Evolutionary conservation across 2,113 vertebrate genomes (phyloP).

Genomic region (Amblyopsis rosae): DNA sequence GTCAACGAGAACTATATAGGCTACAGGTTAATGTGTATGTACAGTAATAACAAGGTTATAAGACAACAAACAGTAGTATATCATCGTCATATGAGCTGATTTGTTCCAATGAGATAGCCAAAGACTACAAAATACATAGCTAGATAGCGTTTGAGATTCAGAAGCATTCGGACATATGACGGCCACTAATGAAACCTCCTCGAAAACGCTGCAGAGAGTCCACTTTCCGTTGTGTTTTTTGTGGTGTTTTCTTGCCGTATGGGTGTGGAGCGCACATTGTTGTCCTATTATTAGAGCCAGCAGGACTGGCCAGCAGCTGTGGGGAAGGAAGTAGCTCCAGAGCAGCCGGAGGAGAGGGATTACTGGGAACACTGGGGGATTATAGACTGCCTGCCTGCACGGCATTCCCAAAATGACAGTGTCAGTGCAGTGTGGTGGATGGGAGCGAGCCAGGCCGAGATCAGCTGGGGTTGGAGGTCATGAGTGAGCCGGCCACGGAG

Average conservation of each 20-base stretch:
- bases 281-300: constrained; percentile 77
- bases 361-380: constrained; percentile 63
- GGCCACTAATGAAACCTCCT: not conserved
- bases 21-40: no score
- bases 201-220: not conserved
- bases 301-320: constrained; percentile 63
- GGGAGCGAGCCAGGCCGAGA: constrained; percentile 18
- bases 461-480: constrained; percentile 23
- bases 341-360: constrained; percentile 64
- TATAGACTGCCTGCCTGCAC: constrained; percentile 49
- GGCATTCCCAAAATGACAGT: constrained; percentile 53
- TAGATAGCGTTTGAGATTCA: not conserved
- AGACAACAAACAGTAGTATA: not conserved
- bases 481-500: constrained; percentile 12
- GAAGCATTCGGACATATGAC: not conserved
- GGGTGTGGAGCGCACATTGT: constrained; percentile 64
- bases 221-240: not conserved
- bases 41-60: no score
- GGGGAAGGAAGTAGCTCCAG: constrained; percentile 72
- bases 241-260: constrained; percentile 31
- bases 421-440: constrained; percentile 30
- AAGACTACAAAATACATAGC: not conserved
- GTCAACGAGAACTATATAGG: no score
- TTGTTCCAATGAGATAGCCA: not conserved
- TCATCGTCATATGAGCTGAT: constrained; percentile 32